These are phyloP conservation scores for Drosophila melanosoma DNA, from an alignment of 2,888 invertebrate genomes.

Conservation along the genomic window DNA sequence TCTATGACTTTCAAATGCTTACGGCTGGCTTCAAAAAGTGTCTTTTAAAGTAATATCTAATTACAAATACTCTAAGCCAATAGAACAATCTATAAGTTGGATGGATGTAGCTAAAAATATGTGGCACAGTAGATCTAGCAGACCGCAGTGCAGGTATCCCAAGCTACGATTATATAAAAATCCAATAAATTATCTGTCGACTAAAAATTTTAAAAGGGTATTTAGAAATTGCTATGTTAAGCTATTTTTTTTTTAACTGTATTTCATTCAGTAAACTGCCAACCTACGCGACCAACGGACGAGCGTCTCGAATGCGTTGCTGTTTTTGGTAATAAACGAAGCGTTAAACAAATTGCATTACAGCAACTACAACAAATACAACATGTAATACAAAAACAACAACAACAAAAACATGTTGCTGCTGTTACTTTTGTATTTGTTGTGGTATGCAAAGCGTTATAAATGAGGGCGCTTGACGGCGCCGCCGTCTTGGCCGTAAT, in stretches of 20 bases:
- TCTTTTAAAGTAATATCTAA: background rate
- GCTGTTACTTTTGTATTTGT: constrained; percentile 34
- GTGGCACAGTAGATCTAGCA: too few relatives aligned
- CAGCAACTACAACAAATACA: constrained; percentile 50
- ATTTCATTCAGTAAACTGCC: constrained; percentile 38
- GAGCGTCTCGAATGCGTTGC: constrained; percentile 58
- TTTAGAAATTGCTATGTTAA: background rate
- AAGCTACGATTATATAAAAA: background rate
- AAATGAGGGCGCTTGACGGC: constrained; percentile 69
- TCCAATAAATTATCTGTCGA: background rate
- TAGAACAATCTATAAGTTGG: background rate
- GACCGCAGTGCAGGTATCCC: too few relatives aligned
- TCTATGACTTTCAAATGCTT: background rate
- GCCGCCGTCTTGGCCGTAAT: constrained; percentile 69
- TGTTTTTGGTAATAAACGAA: constrained; percentile 80
- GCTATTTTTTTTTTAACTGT: constrained; percentile 7
- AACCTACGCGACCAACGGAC: constrained; percentile 39
- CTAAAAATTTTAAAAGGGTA: constrained; percentile 10
- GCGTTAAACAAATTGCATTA: constrained; percentile 82
- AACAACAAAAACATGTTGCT: constrained; percentile 33
- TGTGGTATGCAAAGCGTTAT: constrained; percentile 72
- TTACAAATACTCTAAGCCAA: background rate
- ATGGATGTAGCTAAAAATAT: background rate
- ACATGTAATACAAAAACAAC: constrained; percentile 9
- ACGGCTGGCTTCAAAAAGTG: background rate